Base-by-base conservation (phyloP, 2,888 invertebrate species). In the Iphiclides podalirius region DNA sequence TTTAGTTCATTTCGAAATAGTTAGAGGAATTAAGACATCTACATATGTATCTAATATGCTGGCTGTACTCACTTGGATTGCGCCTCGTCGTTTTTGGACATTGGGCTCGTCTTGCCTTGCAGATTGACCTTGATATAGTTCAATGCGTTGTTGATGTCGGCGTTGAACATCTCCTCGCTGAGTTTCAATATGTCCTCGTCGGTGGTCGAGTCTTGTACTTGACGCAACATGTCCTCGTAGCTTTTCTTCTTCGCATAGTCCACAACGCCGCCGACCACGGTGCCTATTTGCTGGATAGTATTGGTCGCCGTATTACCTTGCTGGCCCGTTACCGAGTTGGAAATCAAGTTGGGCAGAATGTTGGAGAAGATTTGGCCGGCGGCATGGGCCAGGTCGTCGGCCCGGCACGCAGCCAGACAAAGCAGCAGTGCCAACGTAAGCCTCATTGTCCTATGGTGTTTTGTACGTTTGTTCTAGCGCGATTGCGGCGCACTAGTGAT, bases 111-210 rank as follows among this genome's bases (percentile, higher is more conserved):
- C 73, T 91, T 91, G 52, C 93, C 94, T 81, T 96, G 96, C 54
- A 92, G 77, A 75, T 95, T 94, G 23, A 95, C 79, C 23, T 90
- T 91, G 37, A 95, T 91, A 64, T 91, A 90, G 64, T 81, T 91
- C 42, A 93, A 88, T n/a, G 94, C 94, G 69, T 94, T 95, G 74
- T 94, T 95, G 15, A 86, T 77, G 67, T 96, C 96, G 61, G 93
- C 91, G 55, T 90, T 91, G 64, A 94, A 91, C 62, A 96, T 87
- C 52, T 91, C 91, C 71, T 95, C 95, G 13, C 94, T 92, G 55
- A 95, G 82, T 40, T 92, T 90, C 49, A 92, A 88, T 39, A 94
- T 77, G 66, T 94, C 92, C 52, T 91, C 92, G 55, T 94, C 93
- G 0, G 90, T 91, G 39, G 93, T 92, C 0, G 88, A 66, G 46